These are phyloP conservation scores for Drosophila pseudoobscura DNA, from an alignment of 1,140 invertebrate genomes.

Conservation along the genomic window DNA sequence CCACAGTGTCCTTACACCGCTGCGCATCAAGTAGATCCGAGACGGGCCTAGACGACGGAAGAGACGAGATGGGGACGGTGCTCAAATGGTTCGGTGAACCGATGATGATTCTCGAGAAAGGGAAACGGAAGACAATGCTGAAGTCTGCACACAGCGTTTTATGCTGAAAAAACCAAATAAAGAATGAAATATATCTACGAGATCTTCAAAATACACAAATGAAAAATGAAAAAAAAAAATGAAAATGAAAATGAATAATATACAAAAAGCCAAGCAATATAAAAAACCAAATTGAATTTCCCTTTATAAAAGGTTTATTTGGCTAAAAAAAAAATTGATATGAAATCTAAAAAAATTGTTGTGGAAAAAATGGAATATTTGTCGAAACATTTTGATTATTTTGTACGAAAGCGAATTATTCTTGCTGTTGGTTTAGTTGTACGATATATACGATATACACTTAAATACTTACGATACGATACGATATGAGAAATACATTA, in stretches of 20 bases:
- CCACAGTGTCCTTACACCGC: conserved; percentile 79
- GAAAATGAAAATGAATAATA: neutral
- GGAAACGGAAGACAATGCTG: conserved; percentile 52
- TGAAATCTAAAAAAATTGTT: conserved; percentile 24
- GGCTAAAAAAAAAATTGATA: conserved; percentile 28
- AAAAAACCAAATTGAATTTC: conserved; percentile 45
- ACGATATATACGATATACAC: conserved; percentile 68
- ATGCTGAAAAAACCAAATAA: conserved; percentile 73
- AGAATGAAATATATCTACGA: conserved; percentile 51
- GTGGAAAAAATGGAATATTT: conserved; percentile 43
- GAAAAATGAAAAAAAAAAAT: conserved; percentile 17
- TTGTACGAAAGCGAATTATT: conserved; percentile 81
- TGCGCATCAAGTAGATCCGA: conserved; percentile 70
- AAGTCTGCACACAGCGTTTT: conserved; percentile 77
- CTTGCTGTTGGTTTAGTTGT: conserved; percentile 80
- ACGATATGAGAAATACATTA: conserved; percentile 51
- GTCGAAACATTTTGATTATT: conserved; percentile 56
- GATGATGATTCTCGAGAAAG: conserved; percentile 50
- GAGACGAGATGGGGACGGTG: conserved; percentile 39
- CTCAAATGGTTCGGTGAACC: conserved; percentile 59
- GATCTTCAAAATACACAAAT: conserved; percentile 56
- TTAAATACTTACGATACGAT: conserved; percentile 34
- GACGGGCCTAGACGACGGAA: neutral
- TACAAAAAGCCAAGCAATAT: conserved; percentile 30
- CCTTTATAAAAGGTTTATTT: conserved; percentile 35